Evolutionary conservation across 2,888 invertebrate species (phyloP).

Genomic region (Mythimna vitellina): DNA sequence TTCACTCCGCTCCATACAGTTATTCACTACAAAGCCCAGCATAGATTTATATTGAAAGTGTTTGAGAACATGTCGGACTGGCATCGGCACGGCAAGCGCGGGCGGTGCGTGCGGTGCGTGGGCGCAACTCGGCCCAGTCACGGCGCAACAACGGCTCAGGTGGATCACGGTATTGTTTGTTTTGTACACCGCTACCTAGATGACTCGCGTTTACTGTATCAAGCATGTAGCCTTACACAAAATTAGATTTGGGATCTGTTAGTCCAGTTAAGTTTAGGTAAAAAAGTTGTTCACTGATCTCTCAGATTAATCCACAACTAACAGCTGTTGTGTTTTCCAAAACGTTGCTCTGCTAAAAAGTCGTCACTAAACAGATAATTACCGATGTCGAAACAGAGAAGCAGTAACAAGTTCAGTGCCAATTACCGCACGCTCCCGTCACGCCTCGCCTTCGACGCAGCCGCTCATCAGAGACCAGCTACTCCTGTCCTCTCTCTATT

Average conservation of each 20-base stretch:
- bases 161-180: constrained; percentile 71
- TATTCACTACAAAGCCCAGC: constrained; percentile 22
- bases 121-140: constrained; percentile 69
- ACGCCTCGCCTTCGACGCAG: constrained; percentile 25
- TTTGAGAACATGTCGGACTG: constrained; percentile 75
- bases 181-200: constrained; percentile 52
- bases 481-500: constrained; percentile 71
- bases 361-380: constrained; percentile 40
- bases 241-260: background rate
- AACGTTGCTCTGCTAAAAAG: background rate
- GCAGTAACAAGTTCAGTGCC: constrained; percentile 50
- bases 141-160: constrained; percentile 68
- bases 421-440: constrained; percentile 47
- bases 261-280: background rate
- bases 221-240: constrained; percentile 10
- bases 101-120: constrained; percentile 68
- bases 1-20: constrained; percentile 10
- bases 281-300: background rate
- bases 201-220: constrained; percentile 49
- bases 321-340: constrained; percentile 1
- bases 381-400: constrained; percentile 44
- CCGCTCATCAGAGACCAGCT: constrained; percentile 63
- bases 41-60: constrained; percentile 63
- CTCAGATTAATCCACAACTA: background rate
- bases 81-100: constrained; percentile 66